Percentiles rank a stretch among this genome's conserved stretches.
Evolutionary conservation across 2,113 vertebrate genomes (phyloP).

Genomic region (Orcinus orca): DNA sequence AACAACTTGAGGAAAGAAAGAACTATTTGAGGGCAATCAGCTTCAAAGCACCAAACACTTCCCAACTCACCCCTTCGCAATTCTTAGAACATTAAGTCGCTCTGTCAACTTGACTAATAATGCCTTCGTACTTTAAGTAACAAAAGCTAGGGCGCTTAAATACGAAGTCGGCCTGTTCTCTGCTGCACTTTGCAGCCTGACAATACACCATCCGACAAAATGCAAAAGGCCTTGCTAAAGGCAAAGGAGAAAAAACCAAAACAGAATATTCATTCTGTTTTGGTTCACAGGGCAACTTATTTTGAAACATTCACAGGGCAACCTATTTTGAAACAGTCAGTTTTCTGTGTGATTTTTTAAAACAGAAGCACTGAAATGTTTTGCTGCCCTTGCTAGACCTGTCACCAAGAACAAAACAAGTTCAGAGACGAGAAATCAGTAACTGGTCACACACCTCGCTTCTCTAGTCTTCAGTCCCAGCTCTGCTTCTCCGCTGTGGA

Average conservation of each 20-base stretch:
- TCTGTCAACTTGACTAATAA: neutral
- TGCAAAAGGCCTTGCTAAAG: neutral
- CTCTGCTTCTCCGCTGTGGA: neutral
- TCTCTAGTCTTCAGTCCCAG: neutral
- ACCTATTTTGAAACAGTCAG: neutral
- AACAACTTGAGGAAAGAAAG: conserved; percentile 15
- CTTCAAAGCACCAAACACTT: neutral
- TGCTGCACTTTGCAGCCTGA: neutral
- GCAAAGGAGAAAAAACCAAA: neutral
- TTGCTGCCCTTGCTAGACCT: neutral
- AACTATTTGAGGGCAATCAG: conserved; percentile 10
- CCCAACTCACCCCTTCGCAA: neutral
- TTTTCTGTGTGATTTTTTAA: neutral
- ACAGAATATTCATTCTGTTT: neutral
- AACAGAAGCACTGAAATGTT: neutral
- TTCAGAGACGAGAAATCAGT: conserved; percentile 14
- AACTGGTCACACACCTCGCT: neutral
- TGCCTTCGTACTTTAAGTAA: neutral
- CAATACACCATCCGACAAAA: neutral
- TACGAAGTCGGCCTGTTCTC: neutral
- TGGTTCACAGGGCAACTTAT: neutral
- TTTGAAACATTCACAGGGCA: neutral
- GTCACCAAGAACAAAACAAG: conserved; percentile 18
- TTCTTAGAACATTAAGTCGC: neutral
- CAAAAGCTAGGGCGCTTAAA: neutral